Evolutionary conservation across 1,140 invertebrate genomes (phyloP).

Genomic region (Neelides sp.): DNA sequence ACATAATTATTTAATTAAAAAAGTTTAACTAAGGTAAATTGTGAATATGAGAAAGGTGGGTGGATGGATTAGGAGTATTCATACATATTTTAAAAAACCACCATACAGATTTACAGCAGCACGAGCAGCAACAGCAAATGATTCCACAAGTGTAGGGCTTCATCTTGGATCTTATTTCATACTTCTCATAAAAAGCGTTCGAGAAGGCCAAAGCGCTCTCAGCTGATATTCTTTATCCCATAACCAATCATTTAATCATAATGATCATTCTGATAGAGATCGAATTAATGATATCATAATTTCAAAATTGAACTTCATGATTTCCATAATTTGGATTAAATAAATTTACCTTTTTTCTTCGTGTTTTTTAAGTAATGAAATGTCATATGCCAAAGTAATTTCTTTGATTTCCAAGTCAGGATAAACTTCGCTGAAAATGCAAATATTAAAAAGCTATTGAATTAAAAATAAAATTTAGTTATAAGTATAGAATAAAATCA

Average conservation of each 20-base stretch:
- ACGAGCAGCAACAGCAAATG: slow-evolving; percentile 40
- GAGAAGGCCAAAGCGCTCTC: slow-evolving; percentile 69
- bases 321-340: too few relatives aligned
- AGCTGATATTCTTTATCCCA: slow-evolving; percentile 52
- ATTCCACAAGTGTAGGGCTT: slow-evolving; percentile 58
- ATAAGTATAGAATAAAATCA: slow-evolving; percentile 33
- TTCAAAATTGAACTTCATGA: too few relatives aligned
- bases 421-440: slow-evolving; percentile 68
- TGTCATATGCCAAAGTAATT: slow-evolving; percentile 77
- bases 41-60: too few relatives aligned
- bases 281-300: too few relatives aligned
- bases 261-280: too few relatives aligned
- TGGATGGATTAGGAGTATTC: slow-evolving; percentile 1
- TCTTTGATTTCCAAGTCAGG: slow-evolving; percentile 71
- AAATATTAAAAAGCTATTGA: too few relatives aligned
- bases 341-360: too few relatives aligned
- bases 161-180: slow-evolving; percentile 54
- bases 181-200: slow-evolving; percentile 58
- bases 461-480: slow-evolving; percentile 6
- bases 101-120: slow-evolving; percentile 35
- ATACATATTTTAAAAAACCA: too few relatives aligned
- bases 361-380: slow-evolving; percentile 68
- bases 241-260: too few relatives aligned
- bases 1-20: too few relatives aligned
- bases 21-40: too few relatives aligned